Conservation (phyloP, 2,797 vertebrate species). For the Lepus townsendii region DNA sequence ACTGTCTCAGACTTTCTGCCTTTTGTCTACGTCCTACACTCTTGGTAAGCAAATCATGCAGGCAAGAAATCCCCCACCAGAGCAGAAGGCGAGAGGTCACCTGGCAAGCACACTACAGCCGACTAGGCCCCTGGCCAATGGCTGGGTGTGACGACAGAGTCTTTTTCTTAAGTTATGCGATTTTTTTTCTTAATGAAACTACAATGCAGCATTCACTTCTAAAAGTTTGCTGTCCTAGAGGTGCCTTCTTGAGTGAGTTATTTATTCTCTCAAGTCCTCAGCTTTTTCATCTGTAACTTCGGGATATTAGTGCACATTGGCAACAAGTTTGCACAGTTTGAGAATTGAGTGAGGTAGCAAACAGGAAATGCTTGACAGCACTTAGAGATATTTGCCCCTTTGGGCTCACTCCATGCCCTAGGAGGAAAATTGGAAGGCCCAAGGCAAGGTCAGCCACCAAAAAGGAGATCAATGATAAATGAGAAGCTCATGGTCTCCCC, state of each 20-base stretch:
- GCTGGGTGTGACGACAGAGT: neutral
- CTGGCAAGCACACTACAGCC: neutral
- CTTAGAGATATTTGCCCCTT: neutral
- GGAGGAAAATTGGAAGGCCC: neutral
- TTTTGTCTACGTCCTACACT: too few species aligned
- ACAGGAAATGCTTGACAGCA: neutral
- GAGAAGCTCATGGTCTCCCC: neutral
- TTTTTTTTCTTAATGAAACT: neutral
- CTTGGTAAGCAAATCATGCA: too few species aligned
- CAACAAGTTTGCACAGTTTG: neutral
- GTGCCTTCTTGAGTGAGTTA: neutral
- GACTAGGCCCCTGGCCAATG: neutral
- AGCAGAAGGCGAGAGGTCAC: neutral
- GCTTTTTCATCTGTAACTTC: neutral
- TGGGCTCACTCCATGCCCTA: neutral
- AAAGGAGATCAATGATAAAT: neutral
- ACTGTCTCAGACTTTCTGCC: too few species aligned
- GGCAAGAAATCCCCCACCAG: neutral
- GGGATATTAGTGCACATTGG: neutral
- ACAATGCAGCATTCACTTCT: neutral
- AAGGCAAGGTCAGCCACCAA: neutral
- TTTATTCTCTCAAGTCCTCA: neutral
- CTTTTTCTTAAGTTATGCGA: neutral
- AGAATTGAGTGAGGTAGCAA: neutral
- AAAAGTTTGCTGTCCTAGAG: neutral